Evolutionary conservation across 2,888 invertebrate species (phyloP), one percentile per base, ranked within the genome.

Genomic region (Escarpia spicata): DNA sequence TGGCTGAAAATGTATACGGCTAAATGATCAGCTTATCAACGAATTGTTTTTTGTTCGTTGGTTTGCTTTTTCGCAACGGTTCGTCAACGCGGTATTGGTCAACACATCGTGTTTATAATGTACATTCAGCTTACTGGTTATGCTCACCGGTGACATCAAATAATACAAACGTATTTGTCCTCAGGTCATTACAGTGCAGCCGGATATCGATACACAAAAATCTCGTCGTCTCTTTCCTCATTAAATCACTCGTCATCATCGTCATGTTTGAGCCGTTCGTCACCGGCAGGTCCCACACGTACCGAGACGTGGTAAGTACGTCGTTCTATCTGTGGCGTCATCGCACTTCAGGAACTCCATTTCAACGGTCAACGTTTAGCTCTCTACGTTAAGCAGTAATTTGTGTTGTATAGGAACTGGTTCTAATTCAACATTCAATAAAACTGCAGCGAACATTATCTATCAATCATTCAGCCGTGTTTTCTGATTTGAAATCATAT

Each of bases 191-290:
- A 12, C 96, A 96, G 92, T 97, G 97, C 94, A 96, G 95, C 91
- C 95, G 97, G 12, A 96, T 96, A 12, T 95, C 96, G 90, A 96
- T 97, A 43, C 97, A 97, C 95, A 96, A 97, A 94, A 96, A 97
- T 93, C 95, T 97, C 91, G 97, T 97, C 9, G 94, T 96, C 2
- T 97, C 97, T 2, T 96, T 97, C 93, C 96, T 97, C 90, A 94
- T 97, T 26, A 95, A 97, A 60, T 97, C 96, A 93, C 93, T 96
- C 45, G 94, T 97, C 75, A 95, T 96, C 91, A 95, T 97, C 89
- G 94, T 97, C 93, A 96, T 97, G 93, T 95, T 96, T 19, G 96
- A 96, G 93, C 97, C 97, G 0, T 96, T 96, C 94, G 95, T 97
- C 91, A 95, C 96, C 90, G 94, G 95, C 8, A 93, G 95, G 26